phyloP scores from a whole-genome alignment of 2,113 vertebrate species.

The Psettodes erumei region DNA sequence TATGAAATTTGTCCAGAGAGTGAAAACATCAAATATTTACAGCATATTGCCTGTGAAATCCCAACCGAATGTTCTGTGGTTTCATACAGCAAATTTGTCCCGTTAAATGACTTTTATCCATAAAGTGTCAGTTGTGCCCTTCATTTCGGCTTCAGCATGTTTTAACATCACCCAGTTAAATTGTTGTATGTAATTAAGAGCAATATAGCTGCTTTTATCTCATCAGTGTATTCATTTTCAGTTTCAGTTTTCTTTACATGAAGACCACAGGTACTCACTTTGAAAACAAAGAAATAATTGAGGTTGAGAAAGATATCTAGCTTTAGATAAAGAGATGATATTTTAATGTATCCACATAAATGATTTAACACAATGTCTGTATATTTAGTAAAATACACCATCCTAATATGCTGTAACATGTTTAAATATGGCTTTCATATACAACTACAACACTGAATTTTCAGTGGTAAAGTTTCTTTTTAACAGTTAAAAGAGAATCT shows the following conservation, averaged over 20 bases:
- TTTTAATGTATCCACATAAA: not conserved
- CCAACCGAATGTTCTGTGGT: slow-evolving; percentile 8
- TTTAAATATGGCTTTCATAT: not conserved
- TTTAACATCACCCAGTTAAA: slow-evolving; percentile 7
- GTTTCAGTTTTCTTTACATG: too few relatives aligned
- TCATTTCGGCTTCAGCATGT: not conserved
- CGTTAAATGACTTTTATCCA: slow-evolving; percentile 10
- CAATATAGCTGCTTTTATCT: not conserved
- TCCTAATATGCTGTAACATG: not conserved
- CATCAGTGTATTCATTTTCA: not conserved
- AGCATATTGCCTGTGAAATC: slow-evolving; percentile 17
- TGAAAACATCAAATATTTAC: slow-evolving; percentile 58
- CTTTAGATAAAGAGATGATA: not conserved
- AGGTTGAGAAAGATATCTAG: not conserved
- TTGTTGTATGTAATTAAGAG: not conserved
- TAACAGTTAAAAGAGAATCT: not conserved
- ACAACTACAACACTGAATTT: not conserved
- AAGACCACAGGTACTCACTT: too few relatives aligned
- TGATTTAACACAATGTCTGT: not conserved
- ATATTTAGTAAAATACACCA: not conserved
- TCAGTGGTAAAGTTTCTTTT: not conserved
- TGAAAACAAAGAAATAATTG: not conserved
- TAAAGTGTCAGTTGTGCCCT: slow-evolving; percentile 15
- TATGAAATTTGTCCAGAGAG: slow-evolving; percentile 10
- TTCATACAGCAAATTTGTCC: slow-evolving; percentile 4